Evolutionary conservation across 1,140 invertebrate genomes (phyloP).

Genomic region (Hydropsyche tenuis): DNA sequence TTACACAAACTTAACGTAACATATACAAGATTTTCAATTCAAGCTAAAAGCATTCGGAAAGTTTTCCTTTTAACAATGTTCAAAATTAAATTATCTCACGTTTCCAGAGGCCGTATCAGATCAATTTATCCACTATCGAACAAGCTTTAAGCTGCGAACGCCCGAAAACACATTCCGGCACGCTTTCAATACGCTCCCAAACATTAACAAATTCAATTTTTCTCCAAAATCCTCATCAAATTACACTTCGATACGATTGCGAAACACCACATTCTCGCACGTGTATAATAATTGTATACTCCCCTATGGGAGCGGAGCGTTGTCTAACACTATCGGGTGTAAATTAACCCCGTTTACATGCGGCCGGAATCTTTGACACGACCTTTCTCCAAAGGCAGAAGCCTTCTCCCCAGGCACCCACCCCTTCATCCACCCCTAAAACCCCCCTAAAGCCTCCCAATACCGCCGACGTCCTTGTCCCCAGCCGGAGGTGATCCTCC

Average conservation of each 20-base stretch:
- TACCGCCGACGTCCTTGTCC: neutral
- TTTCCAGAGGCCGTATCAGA: conserved; percentile 14
- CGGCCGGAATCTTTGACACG: conserved; percentile 35
- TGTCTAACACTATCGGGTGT: conserved; percentile 23
- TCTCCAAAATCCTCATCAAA: neutral
- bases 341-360: conserved; percentile 35
- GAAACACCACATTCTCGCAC: too few species aligned
- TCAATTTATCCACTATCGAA: conserved; percentile 18
- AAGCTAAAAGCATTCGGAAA: neutral
- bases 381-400: conserved; percentile 25
- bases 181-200: neutral
- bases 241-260: too few species aligned
- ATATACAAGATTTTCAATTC: conserved; percentile 14
- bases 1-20: too few species aligned
- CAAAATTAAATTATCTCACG: conserved; percentile 17
- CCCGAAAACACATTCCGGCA: conserved; percentile 1
- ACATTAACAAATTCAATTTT: conserved; percentile 19
- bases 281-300: too few species aligned
- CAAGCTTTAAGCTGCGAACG: neutral
- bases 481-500: too few species aligned
- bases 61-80: neutral
- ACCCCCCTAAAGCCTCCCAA: neutral
- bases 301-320: too few species aligned
- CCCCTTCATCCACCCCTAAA: neutral
- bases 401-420: neutral